Conservation (phyloP, 53 echinoderm and acorn worm species). For the Antedon mediterranea region DNA sequence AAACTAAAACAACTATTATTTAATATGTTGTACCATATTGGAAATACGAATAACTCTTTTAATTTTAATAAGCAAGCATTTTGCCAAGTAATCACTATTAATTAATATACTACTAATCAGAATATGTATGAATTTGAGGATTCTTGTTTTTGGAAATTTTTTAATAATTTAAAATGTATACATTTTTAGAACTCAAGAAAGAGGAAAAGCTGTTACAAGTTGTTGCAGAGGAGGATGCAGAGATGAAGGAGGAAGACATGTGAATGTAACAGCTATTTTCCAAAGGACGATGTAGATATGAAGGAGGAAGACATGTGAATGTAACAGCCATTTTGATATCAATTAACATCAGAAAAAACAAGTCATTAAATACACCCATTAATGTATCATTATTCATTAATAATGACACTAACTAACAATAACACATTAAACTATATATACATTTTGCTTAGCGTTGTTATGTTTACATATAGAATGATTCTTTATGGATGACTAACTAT, state of each 20-base stretch:
- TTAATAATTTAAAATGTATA: background rate
- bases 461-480: too few relatives aligned
- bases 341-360: too few relatives aligned
- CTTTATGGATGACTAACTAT: too few relatives aligned
- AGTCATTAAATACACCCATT: too few relatives aligned
- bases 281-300: constrained; percentile 49
- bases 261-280: background rate
- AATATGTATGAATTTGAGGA: background rate
- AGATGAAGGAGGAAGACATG: constrained; percentile 38
- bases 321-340: background rate
- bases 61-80: background rate
- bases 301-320: constrained; percentile 28
- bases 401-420: too few relatives aligned
- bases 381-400: too few relatives aligned
- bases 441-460: too few relatives aligned
- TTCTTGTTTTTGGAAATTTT: background rate
- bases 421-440: too few relatives aligned
- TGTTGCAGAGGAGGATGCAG: constrained; percentile 53
- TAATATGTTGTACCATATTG: too few relatives aligned
- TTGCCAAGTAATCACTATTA: background rate
- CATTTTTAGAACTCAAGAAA: constrained; percentile 36
- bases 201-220: constrained; percentile 64
- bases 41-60: too few relatives aligned
- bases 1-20: too few relatives aligned
- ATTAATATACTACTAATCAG: background rate